A percentile compares a stretch with the other conserved stretches of the same genome.
These are phyloP conservation scores for Troides aeacus DNA, from an alignment of 2,888 invertebrate genomes.

Conservation along the genomic window DNA sequence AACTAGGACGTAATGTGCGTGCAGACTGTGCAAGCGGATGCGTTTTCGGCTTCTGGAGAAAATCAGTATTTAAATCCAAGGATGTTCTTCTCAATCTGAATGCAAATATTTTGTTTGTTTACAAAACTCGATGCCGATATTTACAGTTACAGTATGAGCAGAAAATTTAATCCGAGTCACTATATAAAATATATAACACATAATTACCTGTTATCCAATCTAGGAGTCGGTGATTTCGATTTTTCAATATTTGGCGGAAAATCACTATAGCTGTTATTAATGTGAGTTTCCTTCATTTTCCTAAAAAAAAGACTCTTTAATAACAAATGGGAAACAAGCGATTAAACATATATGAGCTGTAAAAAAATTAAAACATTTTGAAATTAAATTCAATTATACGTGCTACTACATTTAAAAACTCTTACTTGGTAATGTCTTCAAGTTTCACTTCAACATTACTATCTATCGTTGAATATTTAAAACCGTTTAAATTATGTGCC, in stretches of 20 bases:
- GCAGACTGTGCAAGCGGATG: conserved; percentile 63
- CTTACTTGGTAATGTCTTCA: conserved; percentile 72
- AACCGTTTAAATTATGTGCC: conserved; percentile 63
- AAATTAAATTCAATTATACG: not conserved
- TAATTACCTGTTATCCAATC: conserved; percentile 42
- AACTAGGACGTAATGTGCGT: conserved; percentile 60
- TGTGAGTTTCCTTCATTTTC: conserved; percentile 72
- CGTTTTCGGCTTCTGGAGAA: conserved; percentile 53
- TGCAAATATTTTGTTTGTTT: conserved; percentile 26
- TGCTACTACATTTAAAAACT: not conserved
- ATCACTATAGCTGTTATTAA: conserved; percentile 50
- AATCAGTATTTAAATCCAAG: conserved; percentile 59
- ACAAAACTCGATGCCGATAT: not conserved
- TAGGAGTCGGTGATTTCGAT: conserved; percentile 43
- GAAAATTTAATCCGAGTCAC: too few species aligned
- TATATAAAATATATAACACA: not conserved
- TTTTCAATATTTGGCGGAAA: conserved; percentile 46
- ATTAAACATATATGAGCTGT: not conserved
- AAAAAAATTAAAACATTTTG: too few species aligned
- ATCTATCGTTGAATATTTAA: conserved; percentile 54
- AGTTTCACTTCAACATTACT: conserved; percentile 65
- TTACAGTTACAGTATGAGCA: too few species aligned
- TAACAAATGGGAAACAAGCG: not conserved
- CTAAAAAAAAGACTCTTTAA: conserved; percentile 43
- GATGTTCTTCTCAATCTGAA: conserved; percentile 65